phyloP scores from a whole-genome alignment of 2,888 invertebrate genomes.

The Dysmachus trigonus region DNA sequence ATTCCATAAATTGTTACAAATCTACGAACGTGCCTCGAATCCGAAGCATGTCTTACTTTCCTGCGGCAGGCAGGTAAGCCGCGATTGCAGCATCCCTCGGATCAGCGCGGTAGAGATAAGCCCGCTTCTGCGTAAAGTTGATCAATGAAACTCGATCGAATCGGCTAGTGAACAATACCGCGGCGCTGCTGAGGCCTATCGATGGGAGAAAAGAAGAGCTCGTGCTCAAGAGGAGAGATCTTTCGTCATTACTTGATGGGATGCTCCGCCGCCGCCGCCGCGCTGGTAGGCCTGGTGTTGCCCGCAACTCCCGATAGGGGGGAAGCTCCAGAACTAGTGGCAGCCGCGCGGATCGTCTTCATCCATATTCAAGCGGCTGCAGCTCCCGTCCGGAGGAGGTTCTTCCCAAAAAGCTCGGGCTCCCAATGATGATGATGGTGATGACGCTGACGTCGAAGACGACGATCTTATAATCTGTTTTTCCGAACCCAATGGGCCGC shows the following conservation, averaged over 20 bases:
- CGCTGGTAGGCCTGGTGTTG: conserved; percentile 6
- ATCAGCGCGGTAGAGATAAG: not conserved
- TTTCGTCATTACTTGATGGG: conserved; percentile 36
- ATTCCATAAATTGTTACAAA: conserved; percentile 49
- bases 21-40: conserved; percentile 45
- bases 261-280: not conserved
- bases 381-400: not conserved
- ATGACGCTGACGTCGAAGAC: not conserved
- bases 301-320: not conserved
- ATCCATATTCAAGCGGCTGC: conserved; percentile 30
- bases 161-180: not conserved
- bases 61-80: not conserved
- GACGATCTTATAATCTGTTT: conserved; percentile 22
- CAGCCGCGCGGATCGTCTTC: conserved; percentile 14
- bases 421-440: conserved; percentile 10
- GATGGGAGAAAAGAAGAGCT: not conserved
- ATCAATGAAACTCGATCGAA: conserved; percentile 34
- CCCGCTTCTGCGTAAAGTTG: not conserved
- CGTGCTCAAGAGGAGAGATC: not conserved
- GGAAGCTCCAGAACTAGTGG: not conserved
- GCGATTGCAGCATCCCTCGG: not conserved
- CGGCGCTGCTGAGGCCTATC: not conserved
- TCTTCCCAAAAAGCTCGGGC: conserved; percentile 27
- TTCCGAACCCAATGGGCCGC: not conserved
- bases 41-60: conserved; percentile 46